Percentiles rank a stretch among this genome's conserved stretches.
These are phyloP conservation scores for Silurus aristotelis DNA, from an alignment of 2,797 vertebrate genomes.

Conservation along the genomic window DNA sequence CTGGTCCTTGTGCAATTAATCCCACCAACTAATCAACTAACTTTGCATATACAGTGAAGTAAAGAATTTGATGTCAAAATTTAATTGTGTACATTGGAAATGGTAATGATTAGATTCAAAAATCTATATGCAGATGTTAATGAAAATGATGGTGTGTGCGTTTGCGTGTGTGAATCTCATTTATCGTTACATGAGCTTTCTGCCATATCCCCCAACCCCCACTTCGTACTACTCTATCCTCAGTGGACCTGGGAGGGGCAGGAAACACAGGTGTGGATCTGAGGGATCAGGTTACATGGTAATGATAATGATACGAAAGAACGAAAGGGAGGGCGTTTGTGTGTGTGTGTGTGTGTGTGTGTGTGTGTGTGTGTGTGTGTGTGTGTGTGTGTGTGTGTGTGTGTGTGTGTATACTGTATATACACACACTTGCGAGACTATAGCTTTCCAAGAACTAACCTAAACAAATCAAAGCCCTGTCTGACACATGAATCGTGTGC, in stretches of 20 bases:
- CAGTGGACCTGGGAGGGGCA: conserved; percentile 46
- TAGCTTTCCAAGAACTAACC: conserved; percentile 56
- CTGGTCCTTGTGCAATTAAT: neutral
- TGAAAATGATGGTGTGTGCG: neutral
- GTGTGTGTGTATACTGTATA: too few relatives aligned
- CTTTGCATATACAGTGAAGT: neutral
- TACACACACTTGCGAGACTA: neutral
- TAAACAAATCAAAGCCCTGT: conserved; percentile 59
- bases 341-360: neutral
- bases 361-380: neutral
- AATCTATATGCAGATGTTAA: neutral
- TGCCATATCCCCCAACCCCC: conserved; percentile 7
- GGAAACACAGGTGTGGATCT: conserved; percentile 56
- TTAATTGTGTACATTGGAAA: neutral
- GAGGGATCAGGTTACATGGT: conserved; percentile 50
- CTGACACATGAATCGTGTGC: conserved; percentile 59
- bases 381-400: too few relatives aligned
- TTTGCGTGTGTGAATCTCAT: neutral
- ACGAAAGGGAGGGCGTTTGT: conserved; percentile 24
- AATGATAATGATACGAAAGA: conserved; percentile 47
- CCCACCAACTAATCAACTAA: neutral
- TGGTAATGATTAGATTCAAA: neutral
- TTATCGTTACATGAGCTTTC: neutral
- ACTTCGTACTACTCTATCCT: conserved; percentile 37
- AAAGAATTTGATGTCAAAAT: neutral